Percentiles rank a stretch among this genome's conserved stretches.
Conservation (phyloP, 2,888 invertebrate species). For the Caenorhabditis sp. region DNA sequence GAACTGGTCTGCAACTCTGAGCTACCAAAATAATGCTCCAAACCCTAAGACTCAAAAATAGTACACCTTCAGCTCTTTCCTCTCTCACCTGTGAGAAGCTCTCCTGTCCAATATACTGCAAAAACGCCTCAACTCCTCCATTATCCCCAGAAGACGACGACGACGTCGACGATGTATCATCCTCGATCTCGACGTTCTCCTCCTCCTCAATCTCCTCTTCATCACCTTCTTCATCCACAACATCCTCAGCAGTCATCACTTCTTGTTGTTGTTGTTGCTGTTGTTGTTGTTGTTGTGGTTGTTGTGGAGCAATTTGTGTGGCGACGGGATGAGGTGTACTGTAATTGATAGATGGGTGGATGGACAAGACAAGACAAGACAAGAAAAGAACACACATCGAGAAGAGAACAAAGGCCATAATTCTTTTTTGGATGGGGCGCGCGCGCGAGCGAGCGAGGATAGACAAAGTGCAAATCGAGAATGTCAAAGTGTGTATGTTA, state of each 20-base stretch:
- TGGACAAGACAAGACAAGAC: neutral
- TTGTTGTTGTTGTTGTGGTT: neutral
- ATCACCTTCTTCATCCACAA: neutral
- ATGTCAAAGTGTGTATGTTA: neutral
- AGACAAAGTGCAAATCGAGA: neutral
- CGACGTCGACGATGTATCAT: constrained; percentile 35
- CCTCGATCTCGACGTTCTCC: constrained; percentile 23
- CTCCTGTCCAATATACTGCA: constrained; percentile 42
- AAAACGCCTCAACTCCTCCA: constrained; percentile 29
- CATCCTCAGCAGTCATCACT: neutral
- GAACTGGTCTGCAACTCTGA: no score
- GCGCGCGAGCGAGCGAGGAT: neutral
- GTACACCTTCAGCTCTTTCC: neutral
- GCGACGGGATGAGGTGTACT: neutral
- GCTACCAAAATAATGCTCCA: no score
- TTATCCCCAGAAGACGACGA: constrained; percentile 29
- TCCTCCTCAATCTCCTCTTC: constrained; percentile 1
- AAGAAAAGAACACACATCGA: neutral
- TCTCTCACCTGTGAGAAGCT: constrained; percentile 40
- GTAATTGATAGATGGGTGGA: neutral
- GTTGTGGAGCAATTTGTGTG: neutral
- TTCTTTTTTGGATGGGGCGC: neutral
- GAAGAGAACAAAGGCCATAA: neutral
- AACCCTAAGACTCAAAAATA: constrained; percentile 1
- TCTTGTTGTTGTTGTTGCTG: neutral